Evolutionary conservation across 2,113 vertebrate genomes (phyloP).

Genomic region (Pygoscelis adeliae): DNA sequence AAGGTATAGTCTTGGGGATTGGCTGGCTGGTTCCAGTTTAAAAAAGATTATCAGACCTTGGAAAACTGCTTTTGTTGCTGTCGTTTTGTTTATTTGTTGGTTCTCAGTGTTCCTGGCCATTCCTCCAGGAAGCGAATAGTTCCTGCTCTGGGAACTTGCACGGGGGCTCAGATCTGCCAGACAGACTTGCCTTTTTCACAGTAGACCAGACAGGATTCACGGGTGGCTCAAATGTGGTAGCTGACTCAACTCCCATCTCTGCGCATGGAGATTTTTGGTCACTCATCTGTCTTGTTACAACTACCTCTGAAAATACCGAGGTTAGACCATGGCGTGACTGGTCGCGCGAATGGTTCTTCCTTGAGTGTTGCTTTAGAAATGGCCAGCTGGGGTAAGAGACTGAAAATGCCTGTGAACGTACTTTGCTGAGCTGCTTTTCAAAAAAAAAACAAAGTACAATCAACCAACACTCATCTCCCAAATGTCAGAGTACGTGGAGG

Average conservation of each 20-base stretch:
- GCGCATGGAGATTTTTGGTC: neutral
- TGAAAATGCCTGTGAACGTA: accelerated
- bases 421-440: neutral
- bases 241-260: neutral
- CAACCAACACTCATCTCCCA: neutral
- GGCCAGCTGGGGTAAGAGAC: neutral
- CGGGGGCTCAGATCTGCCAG: neutral
- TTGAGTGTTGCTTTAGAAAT: neutral
- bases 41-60: neutral
- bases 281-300: neutral
- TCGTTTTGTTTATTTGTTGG: neutral
- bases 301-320: accelerated
- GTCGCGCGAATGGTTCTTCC: neutral
- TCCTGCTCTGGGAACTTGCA: neutral
- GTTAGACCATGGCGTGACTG: neutral
- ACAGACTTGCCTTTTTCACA: neutral
- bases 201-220: neutral
- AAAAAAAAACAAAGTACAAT: neutral
- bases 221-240: neutral
- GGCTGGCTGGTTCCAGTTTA: neutral
- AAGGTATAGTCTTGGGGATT: neutral
- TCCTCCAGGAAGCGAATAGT: neutral
- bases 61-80: neutral
- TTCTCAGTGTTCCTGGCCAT: neutral
- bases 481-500: accelerated